A percentile compares a stretch with the other conserved stretches of the same genome.
Evolutionary conservation across 2,888 invertebrate genomes (phyloP).

Genomic region (Apotomis capreana): DNA sequence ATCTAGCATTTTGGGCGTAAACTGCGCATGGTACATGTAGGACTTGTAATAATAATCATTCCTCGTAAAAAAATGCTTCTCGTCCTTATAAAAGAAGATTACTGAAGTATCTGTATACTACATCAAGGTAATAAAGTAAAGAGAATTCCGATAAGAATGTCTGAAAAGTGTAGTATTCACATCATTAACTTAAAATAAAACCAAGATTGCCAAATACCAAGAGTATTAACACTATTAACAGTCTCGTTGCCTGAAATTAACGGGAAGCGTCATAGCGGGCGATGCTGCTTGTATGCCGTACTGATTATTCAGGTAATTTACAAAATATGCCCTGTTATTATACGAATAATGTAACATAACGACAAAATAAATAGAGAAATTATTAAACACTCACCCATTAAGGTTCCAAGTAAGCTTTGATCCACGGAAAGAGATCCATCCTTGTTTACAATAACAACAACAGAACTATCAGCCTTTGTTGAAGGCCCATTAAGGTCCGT

Average conservation of each 20-base stretch:
- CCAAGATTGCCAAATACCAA: not conserved
- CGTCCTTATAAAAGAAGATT: no score
- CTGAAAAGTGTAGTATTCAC: no score
- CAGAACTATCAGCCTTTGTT: slow-evolving; percentile 86
- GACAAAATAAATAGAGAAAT: not conserved
- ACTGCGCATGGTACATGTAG: not conserved
- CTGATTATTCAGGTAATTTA: not conserved
- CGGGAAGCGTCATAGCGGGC: slow-evolving; percentile 18
- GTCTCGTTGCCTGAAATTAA: not conserved
- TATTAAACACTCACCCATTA: slow-evolving; percentile 86
- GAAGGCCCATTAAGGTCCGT: slow-evolving; percentile 81
- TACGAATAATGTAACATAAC: slow-evolving; percentile 6
- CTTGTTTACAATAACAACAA: slow-evolving; percentile 93
- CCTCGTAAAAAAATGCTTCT: not conserved
- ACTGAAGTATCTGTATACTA: not conserved
- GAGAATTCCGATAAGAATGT: not conserved
- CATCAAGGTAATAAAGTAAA: not conserved
- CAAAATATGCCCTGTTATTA: not conserved
- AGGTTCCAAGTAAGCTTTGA: slow-evolving; percentile 89
- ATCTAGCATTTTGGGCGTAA: not conserved
- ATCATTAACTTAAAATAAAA: no score
- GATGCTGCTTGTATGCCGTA: slow-evolving; percentile 12
- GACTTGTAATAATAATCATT: not conserved
- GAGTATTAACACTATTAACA: not conserved
- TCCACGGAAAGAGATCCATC: slow-evolving; percentile 93